Evolutionary conservation across 1,140 invertebrate species (phyloP).

Genomic region (Trichonephila inaurata): DNA sequence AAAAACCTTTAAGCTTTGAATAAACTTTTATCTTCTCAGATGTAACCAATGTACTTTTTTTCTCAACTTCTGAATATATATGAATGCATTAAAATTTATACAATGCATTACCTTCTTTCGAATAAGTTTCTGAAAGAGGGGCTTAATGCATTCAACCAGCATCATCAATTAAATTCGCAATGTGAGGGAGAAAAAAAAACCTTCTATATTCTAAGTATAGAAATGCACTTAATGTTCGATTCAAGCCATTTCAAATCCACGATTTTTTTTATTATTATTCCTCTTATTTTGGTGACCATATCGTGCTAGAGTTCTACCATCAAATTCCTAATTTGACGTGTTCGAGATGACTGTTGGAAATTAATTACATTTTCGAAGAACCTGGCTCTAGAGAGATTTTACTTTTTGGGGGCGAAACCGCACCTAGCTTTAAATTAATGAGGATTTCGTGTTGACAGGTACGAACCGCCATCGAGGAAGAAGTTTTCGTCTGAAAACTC

Average conservation of each 20-base stretch:
- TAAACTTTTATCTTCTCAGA: too few species aligned
- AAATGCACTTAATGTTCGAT: not conserved
- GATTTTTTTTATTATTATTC: not conserved
- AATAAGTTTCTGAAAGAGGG: too few species aligned
- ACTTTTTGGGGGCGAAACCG: slow-evolving; percentile 46
- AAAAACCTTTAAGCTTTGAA: too few species aligned
- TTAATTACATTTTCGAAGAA: slow-evolving; percentile 48
- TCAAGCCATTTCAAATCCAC: not conserved
- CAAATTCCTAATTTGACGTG: slow-evolving; percentile 53
- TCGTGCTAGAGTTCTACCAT: not conserved
- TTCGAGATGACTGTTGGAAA: slow-evolving; percentile 43
- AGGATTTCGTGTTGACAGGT: slow-evolving; percentile 41
- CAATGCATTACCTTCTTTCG: too few species aligned
- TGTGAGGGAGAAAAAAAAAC: not conserved
- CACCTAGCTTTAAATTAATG: slow-evolving; percentile 63
- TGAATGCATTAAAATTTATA: too few species aligned
- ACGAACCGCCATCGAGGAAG: not conserved
- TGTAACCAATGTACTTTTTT: too few species aligned
- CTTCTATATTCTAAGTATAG: not conserved
- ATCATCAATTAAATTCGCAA: not conserved
- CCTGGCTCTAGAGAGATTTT: not conserved
- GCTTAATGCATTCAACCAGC: not conserved
- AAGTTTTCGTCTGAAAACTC: not conserved
- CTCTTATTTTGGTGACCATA: not conserved
- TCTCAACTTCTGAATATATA: too few species aligned